Evolutionary conservation across 2,113 vertebrate genomes (phyloP).

Genomic region (Otolemur garnettii): DNA sequence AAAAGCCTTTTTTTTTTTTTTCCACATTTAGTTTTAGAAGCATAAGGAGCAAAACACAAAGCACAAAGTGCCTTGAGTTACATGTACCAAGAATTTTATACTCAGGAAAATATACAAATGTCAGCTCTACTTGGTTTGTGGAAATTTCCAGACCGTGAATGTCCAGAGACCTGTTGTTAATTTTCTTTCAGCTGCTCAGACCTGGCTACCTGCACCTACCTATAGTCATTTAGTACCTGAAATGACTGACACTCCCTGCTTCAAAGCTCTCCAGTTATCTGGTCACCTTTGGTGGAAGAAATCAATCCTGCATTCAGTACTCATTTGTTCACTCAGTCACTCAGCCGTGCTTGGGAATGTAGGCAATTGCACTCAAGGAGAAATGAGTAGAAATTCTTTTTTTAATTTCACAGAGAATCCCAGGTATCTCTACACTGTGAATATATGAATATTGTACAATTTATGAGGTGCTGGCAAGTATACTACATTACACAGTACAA

Average conservation of each 20-base stretch:
- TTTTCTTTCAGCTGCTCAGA: constrained; percentile 24
- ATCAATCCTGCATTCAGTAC: not conserved
- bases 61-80: constrained; percentile 5
- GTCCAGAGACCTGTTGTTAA: not conserved
- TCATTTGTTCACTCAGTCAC: not conserved
- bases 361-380: constrained; percentile 18
- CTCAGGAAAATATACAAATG: constrained; percentile 42
- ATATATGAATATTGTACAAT: constrained; percentile 68
- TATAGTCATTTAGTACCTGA: not conserved
- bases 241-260: not conserved
- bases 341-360: constrained; percentile 31
- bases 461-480: constrained; percentile 77
- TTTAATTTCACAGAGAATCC: constrained; percentile 78
- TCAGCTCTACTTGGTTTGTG: not conserved
- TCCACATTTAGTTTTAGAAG: constrained; percentile 47
- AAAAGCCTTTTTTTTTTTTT: not conserved
- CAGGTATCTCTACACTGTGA: constrained; percentile 59
- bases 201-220: not conserved
- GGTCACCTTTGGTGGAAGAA: not conserved
- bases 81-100: not conserved
- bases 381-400: constrained; percentile 65
- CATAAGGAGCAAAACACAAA: constrained; percentile 60
- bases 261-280: not conserved
- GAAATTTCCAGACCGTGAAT: constrained; percentile 42
- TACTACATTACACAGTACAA: constrained; percentile 54